These are phyloP conservation scores for Ceriagrion tenellum DNA, from an alignment of 2,888 invertebrate species.

Conservation along the genomic window DNA sequence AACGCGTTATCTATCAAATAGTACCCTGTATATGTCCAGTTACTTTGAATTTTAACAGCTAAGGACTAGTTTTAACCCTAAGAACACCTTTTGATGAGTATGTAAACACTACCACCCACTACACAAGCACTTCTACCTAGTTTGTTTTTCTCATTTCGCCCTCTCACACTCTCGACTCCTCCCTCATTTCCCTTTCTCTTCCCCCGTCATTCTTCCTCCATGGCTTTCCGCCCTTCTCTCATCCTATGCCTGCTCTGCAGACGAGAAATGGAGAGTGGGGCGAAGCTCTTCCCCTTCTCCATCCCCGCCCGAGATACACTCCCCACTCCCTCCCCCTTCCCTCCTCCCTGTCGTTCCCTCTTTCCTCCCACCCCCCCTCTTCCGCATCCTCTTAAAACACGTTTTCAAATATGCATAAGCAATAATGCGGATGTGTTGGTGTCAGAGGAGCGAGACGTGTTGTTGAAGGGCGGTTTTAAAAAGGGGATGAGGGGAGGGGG, in stretches of 20 bases:
- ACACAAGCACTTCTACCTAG: neutral
- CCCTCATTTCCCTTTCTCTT: neutral
- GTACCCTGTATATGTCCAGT: no score
- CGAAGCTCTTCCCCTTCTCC: neutral
- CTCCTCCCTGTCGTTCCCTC: constrained; percentile 43
- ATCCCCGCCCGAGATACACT: neutral
- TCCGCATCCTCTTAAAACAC: constrained; percentile 67
- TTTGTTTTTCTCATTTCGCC: neutral
- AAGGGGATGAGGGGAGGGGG: neutral
- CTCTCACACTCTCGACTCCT: neutral
- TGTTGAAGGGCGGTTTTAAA: constrained; percentile 57
- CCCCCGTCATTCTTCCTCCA: constrained; percentile 45
- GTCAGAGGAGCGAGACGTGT: constrained; percentile 51
- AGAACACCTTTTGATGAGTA: no score
- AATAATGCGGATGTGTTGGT: constrained; percentile 73
- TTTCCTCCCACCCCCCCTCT: constrained; percentile 54
- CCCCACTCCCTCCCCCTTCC: constrained; percentile 38
- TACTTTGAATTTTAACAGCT: no score
- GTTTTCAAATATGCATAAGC: constrained; percentile 72
- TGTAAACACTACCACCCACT: neutral
- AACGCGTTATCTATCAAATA: no score
- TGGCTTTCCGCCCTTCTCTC: constrained; percentile 1
- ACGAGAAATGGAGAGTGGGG: neutral
- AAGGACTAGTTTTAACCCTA: no score
- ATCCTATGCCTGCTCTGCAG: neutral